These are phyloP conservation scores for Empidonax alnorum DNA, from an alignment of 2,113 vertebrate species.

Conservation along the genomic window DNA sequence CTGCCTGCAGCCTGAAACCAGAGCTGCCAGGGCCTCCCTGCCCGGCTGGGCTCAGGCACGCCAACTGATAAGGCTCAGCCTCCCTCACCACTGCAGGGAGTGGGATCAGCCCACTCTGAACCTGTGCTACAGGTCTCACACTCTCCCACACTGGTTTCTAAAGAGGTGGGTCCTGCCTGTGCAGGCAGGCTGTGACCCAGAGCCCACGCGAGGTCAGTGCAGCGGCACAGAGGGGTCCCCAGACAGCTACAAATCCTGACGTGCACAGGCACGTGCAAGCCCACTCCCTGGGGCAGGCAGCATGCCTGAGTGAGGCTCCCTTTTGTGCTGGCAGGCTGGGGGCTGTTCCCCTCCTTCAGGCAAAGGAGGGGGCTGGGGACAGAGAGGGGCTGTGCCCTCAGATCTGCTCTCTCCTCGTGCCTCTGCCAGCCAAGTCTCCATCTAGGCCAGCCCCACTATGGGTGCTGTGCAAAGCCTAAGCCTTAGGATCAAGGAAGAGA, in stretches of 20 bases:
- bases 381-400: not conserved
- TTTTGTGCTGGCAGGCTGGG: not conserved
- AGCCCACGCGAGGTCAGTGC: not conserved
- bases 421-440: not conserved
- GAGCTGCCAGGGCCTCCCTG: constrained; percentile 52
- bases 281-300: not conserved
- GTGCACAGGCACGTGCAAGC: not conserved
- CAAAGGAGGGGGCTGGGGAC: not conserved
- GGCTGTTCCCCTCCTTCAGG: not conserved
- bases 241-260: not conserved
- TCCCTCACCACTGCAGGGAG: not conserved
- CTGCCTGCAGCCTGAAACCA: constrained; percentile 28
- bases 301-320: not conserved
- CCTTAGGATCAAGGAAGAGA: not conserved
- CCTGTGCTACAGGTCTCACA: fast-evolving
- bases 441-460: not conserved
- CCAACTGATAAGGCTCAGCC: not conserved
- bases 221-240: not conserved
- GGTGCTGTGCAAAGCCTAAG: not conserved
- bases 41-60: not conserved
- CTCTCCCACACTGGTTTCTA: not conserved
- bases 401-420: not conserved
- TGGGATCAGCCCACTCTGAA: not conserved
- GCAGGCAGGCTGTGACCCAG: not conserved
- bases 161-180: not conserved